Conservation (phyloP, 2,113 vertebrate species). For the Alethe diademata region DNA sequence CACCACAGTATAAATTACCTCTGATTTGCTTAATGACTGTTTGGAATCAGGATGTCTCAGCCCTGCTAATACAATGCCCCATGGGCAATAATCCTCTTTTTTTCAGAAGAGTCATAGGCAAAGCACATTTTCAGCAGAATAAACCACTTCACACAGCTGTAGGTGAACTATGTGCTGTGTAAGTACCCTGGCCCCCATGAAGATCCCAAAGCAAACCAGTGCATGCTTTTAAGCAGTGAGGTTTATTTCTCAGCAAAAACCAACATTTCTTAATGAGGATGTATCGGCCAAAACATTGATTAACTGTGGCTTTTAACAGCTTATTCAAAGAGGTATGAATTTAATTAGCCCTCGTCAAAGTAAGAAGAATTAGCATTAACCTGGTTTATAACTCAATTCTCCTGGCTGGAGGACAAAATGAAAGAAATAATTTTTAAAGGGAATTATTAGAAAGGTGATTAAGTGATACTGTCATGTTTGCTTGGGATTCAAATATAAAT, state of each 20-base stretch:
- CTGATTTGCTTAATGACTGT: conserved; percentile 69
- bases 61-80: conserved; percentile 42
- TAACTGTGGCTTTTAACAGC: conserved; percentile 53
- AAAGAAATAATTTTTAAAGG: neutral
- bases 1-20: conserved; percentile 70
- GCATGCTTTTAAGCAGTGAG: neutral
- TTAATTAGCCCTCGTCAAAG: conserved; percentile 40
- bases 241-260: conserved; percentile 10
- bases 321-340: conserved; percentile 43
- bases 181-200: neutral
- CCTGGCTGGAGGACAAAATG: conserved; percentile 22
- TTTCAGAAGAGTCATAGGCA: conserved; percentile 41
- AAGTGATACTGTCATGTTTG: neutral
- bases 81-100: conserved; percentile 58
- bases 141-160: conserved; percentile 57
- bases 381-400: conserved; percentile 38
- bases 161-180: conserved; percentile 15
- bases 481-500: neutral
- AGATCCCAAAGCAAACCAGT: neutral
- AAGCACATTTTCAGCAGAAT: conserved; percentile 46
- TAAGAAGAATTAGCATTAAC: conserved; percentile 49
- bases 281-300: conserved; percentile 5
- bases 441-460: conserved; percentile 4
- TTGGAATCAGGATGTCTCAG: conserved; percentile 65
- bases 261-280: neutral